Percentiles rank a stretch among this genome's conserved stretches.
Evolutionary conservation across 1,140 invertebrate genomes (phyloP).

Genomic region (Coelopa frigida): DNA sequence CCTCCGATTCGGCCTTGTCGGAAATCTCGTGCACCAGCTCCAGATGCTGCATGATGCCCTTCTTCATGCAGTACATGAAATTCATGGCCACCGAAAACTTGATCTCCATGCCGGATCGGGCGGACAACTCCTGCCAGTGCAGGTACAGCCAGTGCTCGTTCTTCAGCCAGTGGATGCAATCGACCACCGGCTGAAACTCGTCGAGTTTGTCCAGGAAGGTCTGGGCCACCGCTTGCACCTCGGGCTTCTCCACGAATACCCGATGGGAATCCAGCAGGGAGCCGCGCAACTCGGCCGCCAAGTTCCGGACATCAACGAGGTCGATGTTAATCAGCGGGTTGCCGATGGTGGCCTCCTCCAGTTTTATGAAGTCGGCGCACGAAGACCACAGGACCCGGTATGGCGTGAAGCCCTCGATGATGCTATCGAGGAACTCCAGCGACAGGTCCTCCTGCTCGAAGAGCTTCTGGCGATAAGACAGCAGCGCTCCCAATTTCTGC

Average conservation of each 20-base stretch:
- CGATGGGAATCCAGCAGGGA: slow-evolving; percentile 18
- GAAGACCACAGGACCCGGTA: slow-evolving; percentile 34
- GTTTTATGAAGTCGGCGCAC: slow-evolving; percentile 31
- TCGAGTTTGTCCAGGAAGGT: slow-evolving; percentile 26
- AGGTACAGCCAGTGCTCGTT: slow-evolving; percentile 39
- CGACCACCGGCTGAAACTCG: slow-evolving; percentile 25
- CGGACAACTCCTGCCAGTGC: slow-evolving; percentile 34
- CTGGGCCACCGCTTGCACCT: slow-evolving; percentile 31
- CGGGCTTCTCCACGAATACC: slow-evolving; percentile 28
- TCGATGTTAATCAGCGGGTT: slow-evolving; percentile 33
- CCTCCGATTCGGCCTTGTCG: slow-evolving; percentile 27
- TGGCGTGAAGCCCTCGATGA: slow-evolving; percentile 28
- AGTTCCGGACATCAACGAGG: slow-evolving; percentile 26
- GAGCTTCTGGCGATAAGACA: slow-evolving; percentile 28
- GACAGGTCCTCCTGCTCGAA: slow-evolving; percentile 38
- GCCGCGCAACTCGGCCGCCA: slow-evolving; percentile 19
- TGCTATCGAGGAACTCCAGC: slow-evolving; percentile 26
- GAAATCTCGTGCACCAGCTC: slow-evolving; percentile 30
- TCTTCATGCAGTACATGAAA: slow-evolving; percentile 30
- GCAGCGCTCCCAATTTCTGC: slow-evolving; percentile 24
- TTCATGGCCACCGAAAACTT: slow-evolving; percentile 32
- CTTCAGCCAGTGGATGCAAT: slow-evolving; percentile 30
- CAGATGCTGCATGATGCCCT: slow-evolving; percentile 31
- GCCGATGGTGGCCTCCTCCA: slow-evolving; percentile 37
- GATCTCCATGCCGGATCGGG: slow-evolving; percentile 24